Evolutionary conservation across 1,140 invertebrate genomes (phyloP).

Genomic region (Pteromalus puparum): DNA sequence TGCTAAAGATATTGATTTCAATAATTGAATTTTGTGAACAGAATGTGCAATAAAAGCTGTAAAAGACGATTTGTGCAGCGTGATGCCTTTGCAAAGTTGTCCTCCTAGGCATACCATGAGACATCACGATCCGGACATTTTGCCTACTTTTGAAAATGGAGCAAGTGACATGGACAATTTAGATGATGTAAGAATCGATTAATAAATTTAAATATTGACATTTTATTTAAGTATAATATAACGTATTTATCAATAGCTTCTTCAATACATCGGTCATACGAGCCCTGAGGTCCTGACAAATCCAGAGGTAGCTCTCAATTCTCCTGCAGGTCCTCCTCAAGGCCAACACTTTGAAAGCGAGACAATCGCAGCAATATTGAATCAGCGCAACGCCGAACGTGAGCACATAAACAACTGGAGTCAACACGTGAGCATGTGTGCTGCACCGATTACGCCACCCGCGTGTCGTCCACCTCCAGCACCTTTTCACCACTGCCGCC

Average conservation of each 20-base stretch:
- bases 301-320: slow-evolving; percentile 82
- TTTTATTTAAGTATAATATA: slow-evolving; percentile 48
- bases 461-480: slow-evolving; percentile 73
- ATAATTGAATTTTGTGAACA: slow-evolving; percentile 50
- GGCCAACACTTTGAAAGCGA: slow-evolving; percentile 85
- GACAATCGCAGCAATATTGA: slow-evolving; percentile 88
- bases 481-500: slow-evolving; percentile 89
- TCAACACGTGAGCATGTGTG: slow-evolving; percentile 71
- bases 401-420: slow-evolving; percentile 79
- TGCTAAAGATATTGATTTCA: slow-evolving; percentile 3
- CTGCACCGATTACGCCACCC: slow-evolving; percentile 64
- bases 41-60: slow-evolving; percentile 61
- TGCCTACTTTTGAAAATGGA: slow-evolving; percentile 89
- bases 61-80: slow-evolving; percentile 67
- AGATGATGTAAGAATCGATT: slow-evolving; percentile 85
- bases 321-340: slow-evolving; percentile 82
- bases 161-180: slow-evolving; percentile 94
- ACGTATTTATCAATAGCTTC: slow-evolving; percentile 76
- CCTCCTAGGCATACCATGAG: slow-evolving; percentile 81
- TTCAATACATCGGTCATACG: slow-evolving; percentile 93
- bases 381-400: slow-evolving; percentile 86
- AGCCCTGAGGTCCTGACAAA: slow-evolving; percentile 92
- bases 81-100: slow-evolving; percentile 66
- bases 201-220: slow-evolving; percentile 45
- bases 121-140: slow-evolving; percentile 81